Evolutionary conservation across 1,140 invertebrate genomes (phyloP), one percentile per base, ranked within the genome.

Genomic region (Drosophila mayri): DNA sequence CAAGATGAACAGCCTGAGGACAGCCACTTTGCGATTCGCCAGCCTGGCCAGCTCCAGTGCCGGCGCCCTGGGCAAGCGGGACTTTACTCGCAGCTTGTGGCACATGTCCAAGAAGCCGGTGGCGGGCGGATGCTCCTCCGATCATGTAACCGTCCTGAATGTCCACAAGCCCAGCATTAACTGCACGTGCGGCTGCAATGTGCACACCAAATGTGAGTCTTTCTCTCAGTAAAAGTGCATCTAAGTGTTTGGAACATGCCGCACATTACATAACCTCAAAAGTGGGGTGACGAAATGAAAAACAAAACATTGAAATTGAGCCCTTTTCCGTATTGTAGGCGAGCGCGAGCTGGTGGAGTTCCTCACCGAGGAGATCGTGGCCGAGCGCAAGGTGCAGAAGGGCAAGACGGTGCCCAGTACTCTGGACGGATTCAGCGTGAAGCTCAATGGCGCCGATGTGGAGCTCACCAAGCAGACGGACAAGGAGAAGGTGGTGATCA

Each of bases 321-420:
- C 54, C 1, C 49, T 41, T 47, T 30, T 57, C 0, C 18, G 44
- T 46, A 22, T 25, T 14, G 49, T 72, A 98, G 97, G 96, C 83
- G 97, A 98, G 93, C 95, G 96, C 76, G 97, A 98, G 91, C 93
- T 98, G 37, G 95, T 97, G 1, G 96, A 97, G 91, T 98, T 98
- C 90, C 93, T 98, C 0, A 95, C 95, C 6, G 97, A 98, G 92
- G 98, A 98, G 94, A 98, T 98, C 68, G 94, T 96, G 55, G 96
- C 97, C 0, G 98, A 98, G 92, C 96, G 95, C 72, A 97, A 97
- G 92, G 95, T 96, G 10, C 95, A 96, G 76, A 97, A 97, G 92
- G 86, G 94, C 4, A 96, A 96, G 91, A 95, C 94, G 0, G 94
- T 97, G 77, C 96, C 96, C 6, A 94, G 95, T n/a, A 95, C 95